These are phyloP conservation scores for Drosophila kuntzei DNA, from an alignment of 2,888 invertebrate species.

Conservation along the genomic window DNA sequence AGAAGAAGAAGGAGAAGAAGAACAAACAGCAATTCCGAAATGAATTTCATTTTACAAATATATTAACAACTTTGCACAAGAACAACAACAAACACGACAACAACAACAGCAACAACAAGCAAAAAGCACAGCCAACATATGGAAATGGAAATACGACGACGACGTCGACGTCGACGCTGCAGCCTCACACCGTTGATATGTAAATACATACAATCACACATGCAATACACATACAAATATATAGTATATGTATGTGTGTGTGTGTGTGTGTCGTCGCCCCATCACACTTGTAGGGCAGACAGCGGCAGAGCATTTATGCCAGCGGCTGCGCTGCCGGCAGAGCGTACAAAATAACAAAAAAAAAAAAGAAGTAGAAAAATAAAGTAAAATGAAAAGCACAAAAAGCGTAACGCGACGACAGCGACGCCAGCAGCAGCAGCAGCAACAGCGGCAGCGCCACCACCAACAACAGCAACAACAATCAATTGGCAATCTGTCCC, in stretches of 20 bases:
- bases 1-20: conserved; percentile 17
- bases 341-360: conserved; percentile 45
- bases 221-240: conserved; percentile 9
- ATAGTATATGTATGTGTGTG: conserved; percentile 9
- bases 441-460: conserved; percentile 32
- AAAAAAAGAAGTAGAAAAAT: conserved; percentile 27
- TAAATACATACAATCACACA: conserved; percentile 27
- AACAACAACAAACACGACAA: conserved; percentile 39
- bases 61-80: conserved; percentile 80
- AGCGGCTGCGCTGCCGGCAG: conserved; percentile 68
- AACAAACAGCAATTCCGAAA: conserved; percentile 76
- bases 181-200: conserved; percentile 63
- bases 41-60: conserved; percentile 83
- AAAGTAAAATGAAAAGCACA: conserved; percentile 66
- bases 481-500: conserved; percentile 79
- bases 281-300: conserved; percentile 72
- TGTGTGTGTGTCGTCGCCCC: conserved; percentile 52
- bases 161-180: conserved; percentile 50
- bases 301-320: conserved; percentile 72
- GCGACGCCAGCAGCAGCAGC: conserved; percentile 41
- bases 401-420: conserved; percentile 67
- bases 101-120: conserved; percentile 32
- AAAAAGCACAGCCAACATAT: conserved; percentile 77
- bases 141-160: conserved; percentile 73
- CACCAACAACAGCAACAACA: conserved; percentile 67